Conservation (phyloP, 2,888 invertebrate genomes). For the Dinocampus coccinellae region DNA sequence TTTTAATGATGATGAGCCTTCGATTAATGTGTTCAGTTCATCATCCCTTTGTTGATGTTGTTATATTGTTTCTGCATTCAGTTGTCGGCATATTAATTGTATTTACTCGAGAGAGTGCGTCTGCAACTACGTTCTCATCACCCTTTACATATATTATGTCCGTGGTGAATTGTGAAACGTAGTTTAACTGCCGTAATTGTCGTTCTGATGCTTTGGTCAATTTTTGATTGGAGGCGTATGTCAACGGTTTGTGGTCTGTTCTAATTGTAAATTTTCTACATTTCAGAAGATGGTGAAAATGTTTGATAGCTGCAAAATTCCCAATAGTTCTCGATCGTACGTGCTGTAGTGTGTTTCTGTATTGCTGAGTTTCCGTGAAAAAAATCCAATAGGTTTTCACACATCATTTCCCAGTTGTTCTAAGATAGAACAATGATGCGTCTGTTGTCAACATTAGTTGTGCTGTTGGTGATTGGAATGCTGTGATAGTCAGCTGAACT, state of each 20-base stretch:
- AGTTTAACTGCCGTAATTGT: conserved; percentile 32
- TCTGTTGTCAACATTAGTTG: conserved; percentile 20
- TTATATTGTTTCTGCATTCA: conserved; percentile 10
- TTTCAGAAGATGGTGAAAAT: conserved; percentile 35
- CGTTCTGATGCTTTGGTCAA: conserved; percentile 28
- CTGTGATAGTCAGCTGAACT: neutral
- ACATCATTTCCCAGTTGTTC: conserved; percentile 25
- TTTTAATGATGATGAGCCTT: neutral
- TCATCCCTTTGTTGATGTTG: conserved; percentile 32
- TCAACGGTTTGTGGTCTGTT: conserved; percentile 40
- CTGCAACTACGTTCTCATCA: conserved; percentile 41
- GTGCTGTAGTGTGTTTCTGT: conserved; percentile 46
- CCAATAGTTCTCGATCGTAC: conserved; percentile 44
- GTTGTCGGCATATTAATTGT: conserved; percentile 30
- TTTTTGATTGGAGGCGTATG: conserved; percentile 28
- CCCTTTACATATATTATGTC: conserved; percentile 35
- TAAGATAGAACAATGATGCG: conserved; percentile 37
- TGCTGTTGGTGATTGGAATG: conserved; percentile 22
- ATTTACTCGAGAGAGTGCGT: conserved; percentile 38
- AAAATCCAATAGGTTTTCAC: conserved; percentile 39
- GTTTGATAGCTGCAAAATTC: conserved; percentile 33
- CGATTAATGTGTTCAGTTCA: conserved; percentile 19
- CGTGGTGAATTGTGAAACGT: conserved; percentile 37
- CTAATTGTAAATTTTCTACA: conserved; percentile 25
- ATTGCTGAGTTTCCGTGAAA: conserved; percentile 33